Percentiles rank a stretch among this genome's conserved stretches.
Conservation (phyloP, 1,140 invertebrate species). For the Argopecten irradians region DNA sequence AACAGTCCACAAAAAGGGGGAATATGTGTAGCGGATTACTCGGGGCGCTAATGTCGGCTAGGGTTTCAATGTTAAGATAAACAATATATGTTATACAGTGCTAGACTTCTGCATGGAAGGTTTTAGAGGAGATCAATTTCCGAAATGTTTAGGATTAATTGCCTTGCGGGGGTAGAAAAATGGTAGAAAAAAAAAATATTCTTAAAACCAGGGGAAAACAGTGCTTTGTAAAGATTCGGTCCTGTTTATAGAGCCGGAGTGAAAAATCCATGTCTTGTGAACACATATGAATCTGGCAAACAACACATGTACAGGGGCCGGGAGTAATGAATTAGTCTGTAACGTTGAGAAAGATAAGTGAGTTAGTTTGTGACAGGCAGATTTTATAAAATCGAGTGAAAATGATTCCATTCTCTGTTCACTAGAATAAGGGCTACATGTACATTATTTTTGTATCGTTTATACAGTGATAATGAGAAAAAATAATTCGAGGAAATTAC, state of each 20-base stretch:
- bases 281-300: too few species aligned
- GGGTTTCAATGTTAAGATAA: neutral
- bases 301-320: neutral
- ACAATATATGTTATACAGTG: neutral
- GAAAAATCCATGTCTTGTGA: neutral
- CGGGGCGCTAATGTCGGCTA: neutral
- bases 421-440: too few species aligned
- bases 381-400: too few species aligned
- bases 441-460: too few species aligned
- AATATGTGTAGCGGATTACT: neutral
- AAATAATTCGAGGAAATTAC: too few species aligned
- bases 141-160: neutral
- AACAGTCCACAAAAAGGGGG: neutral
- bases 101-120: neutral
- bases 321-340: too few species aligned
- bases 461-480: too few species aligned
- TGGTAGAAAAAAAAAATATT: neutral
- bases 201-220: neutral
- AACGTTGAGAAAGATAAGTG: too few species aligned
- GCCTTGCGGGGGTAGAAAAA: neutral
- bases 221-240: neutral
- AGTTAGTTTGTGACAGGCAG: too few species aligned
- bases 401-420: too few species aligned
- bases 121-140: neutral
- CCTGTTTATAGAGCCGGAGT: neutral